Evolutionary conservation across 2,888 invertebrate species (phyloP).

Genomic region (Petrolisthes cinctipes): DNA sequence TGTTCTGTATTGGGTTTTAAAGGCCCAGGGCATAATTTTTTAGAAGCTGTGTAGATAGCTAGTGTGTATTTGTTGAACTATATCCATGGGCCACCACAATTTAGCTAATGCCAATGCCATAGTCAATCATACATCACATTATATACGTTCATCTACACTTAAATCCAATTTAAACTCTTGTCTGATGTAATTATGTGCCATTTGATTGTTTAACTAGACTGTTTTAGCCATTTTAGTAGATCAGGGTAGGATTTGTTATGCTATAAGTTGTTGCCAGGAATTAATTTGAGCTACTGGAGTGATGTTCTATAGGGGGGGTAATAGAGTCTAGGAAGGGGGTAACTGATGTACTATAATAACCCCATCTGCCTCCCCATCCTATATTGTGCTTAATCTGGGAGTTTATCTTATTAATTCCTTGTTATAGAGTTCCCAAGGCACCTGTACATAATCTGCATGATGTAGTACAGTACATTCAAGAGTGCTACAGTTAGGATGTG

Average conservation of each 20-base stretch:
- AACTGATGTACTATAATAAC: too few species aligned
- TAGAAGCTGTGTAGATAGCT: too few species aligned
- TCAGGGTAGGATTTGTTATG: constrained; percentile 4
- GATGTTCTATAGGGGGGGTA: not conserved
- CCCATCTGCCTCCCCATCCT: too few species aligned
- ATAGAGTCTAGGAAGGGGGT: too few species aligned
- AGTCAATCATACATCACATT: too few species aligned
- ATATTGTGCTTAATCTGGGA: too few species aligned
- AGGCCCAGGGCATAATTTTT: too few species aligned
- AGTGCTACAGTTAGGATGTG: not conserved
- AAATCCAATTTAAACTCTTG: not conserved
- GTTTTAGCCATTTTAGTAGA: constrained; percentile 1
- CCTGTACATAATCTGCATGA: not conserved
- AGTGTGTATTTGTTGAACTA: too few species aligned
- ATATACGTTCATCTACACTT: too few species aligned
- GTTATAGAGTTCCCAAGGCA: not conserved
- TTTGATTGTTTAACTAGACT: not conserved
- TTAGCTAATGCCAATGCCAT: too few species aligned
- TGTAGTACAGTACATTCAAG: not conserved
- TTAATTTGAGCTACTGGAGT: not conserved
- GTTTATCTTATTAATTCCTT: not conserved
- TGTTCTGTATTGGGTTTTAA: too few species aligned
- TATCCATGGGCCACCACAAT: too few species aligned
- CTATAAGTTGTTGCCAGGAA: not conserved
- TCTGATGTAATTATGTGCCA: not conserved